Percentiles rank a stretch among this genome's conserved stretches.
These are phyloP conservation scores for Leuctra nigra DNA, from an alignment of 2,888 invertebrate genomes.

Conservation along the genomic window DNA sequence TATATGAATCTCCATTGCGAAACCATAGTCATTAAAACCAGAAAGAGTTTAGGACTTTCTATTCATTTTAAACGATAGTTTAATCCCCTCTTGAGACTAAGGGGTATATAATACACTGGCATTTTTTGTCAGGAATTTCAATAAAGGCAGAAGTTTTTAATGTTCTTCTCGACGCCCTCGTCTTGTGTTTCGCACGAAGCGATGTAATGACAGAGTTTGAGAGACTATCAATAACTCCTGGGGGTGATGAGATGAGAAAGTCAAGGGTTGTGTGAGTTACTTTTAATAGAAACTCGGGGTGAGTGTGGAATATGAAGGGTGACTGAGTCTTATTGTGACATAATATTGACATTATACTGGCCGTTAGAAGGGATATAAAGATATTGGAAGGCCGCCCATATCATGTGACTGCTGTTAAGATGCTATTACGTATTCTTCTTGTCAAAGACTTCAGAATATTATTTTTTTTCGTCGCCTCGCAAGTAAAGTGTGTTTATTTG, in stretches of 20 bases:
- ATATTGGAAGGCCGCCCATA: too few species aligned
- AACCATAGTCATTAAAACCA: slow-evolving; percentile 5
- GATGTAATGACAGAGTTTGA: not conserved
- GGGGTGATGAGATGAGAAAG: too few species aligned
- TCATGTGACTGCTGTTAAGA: too few species aligned
- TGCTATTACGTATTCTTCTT: too few species aligned
- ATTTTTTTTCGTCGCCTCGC: too few species aligned
- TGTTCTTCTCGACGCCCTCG: not conserved
- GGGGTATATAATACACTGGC: slow-evolving; percentile 9
- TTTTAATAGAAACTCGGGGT: too few species aligned
- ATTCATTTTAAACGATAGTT: slow-evolving; percentile 11
- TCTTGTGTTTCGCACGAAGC: slow-evolving; percentile 7
- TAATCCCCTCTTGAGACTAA: slow-evolving; percentile 4
- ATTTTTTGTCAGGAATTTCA: slow-evolving; percentile 12
- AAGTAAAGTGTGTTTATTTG: too few species aligned
- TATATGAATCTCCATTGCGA: not conserved
- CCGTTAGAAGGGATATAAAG: too few species aligned
- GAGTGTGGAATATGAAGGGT: not conserved
- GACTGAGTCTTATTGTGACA: not conserved
- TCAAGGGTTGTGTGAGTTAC: too few species aligned
- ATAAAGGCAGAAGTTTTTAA: slow-evolving; percentile 14
- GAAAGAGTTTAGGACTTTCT: slow-evolving; percentile 13
- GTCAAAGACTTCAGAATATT: too few species aligned
- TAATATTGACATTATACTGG: slow-evolving; percentile 5
- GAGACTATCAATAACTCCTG: too few species aligned